Evolutionary conservation across 2,888 invertebrate species (phyloP).

Genomic region (Thymelicus acteon): DNA sequence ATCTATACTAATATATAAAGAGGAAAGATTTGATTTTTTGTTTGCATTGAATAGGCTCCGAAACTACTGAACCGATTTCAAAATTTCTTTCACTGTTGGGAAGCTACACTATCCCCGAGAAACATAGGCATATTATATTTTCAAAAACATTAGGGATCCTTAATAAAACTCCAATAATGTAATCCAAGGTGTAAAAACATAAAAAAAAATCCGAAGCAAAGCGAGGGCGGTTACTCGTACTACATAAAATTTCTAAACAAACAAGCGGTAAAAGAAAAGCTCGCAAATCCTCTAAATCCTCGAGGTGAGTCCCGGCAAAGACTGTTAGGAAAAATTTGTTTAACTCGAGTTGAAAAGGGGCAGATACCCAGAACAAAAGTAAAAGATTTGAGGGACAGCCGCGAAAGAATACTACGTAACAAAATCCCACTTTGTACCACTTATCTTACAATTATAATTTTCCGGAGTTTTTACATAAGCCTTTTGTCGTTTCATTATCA

Average conservation of each 20-base stretch:
- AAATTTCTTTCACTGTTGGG: too few species aligned
- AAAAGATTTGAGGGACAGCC: slow-evolving; percentile 70
- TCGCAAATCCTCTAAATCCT: slow-evolving; percentile 75
- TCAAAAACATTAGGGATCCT: too few species aligned
- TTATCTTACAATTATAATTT: slow-evolving; percentile 71
- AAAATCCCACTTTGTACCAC: slow-evolving; percentile 65
- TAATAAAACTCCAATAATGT: too few species aligned
- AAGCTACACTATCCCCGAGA: too few species aligned
- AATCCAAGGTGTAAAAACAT: too few species aligned
- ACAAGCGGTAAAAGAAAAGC: slow-evolving; percentile 71
- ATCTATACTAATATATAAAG: too few species aligned
- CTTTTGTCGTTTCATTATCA: slow-evolving; percentile 34
- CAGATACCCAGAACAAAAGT: slow-evolving; percentile 64
- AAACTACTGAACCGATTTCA: too few species aligned
- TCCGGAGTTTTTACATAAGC: slow-evolving; percentile 47
- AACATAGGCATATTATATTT: too few species aligned
- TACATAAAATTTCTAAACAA: slow-evolving; percentile 44
- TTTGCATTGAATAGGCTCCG: too few species aligned
- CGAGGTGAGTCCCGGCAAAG: slow-evolving; percentile 72
- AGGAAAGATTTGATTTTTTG: too few species aligned
- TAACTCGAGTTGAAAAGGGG: slow-evolving; percentile 76
- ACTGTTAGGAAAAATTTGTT: slow-evolving; percentile 79
- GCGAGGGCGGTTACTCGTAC: too few species aligned
- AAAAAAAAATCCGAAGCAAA: too few species aligned
- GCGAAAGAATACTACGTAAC: slow-evolving; percentile 59